Base-by-base conservation (phyloP, 2,888 invertebrate genomes). In the Eremobia ochroleuca region DNA sequence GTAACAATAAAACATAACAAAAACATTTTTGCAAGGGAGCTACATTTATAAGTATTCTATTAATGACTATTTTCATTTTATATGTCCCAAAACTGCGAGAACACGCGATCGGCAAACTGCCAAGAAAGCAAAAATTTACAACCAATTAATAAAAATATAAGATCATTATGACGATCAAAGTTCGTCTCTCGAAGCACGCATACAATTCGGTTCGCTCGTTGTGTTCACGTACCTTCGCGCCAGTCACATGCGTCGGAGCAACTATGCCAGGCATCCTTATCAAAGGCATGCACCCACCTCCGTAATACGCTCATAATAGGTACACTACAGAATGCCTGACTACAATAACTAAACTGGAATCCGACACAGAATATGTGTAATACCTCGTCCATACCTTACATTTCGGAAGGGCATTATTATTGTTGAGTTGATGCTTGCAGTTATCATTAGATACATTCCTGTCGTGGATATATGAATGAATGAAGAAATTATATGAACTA, bases 201-300 rank as follows among this genome's bases (percentile, higher is more conserved):
- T 78, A 87, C 85, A 83, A 88, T 87, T 83, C 88, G 49, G 62
- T 61, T 52, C 55, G 72, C 79, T 82, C 73, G 81, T 83, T 88
- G 81, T 85, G 72, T 85, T 72, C 80, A 82, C 82, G 77, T 84
- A 82, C 85, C 85, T 66, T 74, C 85, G 87, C 83, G 88, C 82
- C 88, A 90, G 89, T 86, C 91, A 90, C 92, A 93, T 92, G 93
- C 93, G 92, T 91, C 92, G 88, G 83, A 79, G 90, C 88, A 95
- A 94, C 94, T 94, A 96, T 96, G 94, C 93, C 81, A 89, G 87
- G 94, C 93, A 95, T 95, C 93, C 95, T 94, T 94, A 95, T 95
- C 96, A 95, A 94, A 95, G 95, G 96, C 93, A 95, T 95, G 94
- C 94, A 93, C 93, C 93, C 93, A 93, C 92, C 94, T 92, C 90